Percentiles rank a stretch among this genome's conserved stretches.
Evolutionary conservation across 1,140 invertebrate species (phyloP).

Genomic region (Hypothenemus hampei): DNA sequence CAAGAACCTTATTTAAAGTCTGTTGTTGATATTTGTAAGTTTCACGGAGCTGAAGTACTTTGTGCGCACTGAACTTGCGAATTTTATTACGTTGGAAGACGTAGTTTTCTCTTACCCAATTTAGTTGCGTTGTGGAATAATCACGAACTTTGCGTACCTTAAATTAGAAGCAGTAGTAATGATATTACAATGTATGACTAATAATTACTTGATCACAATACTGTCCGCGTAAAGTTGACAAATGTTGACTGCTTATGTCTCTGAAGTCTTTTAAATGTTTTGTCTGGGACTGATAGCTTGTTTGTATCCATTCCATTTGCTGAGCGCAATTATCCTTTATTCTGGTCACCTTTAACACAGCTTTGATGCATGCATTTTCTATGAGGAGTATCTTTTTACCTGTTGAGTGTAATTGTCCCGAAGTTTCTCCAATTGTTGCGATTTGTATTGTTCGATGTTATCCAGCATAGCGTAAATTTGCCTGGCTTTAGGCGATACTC

Average conservation of each 20-base stretch:
- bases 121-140: slow-evolving; percentile 83
- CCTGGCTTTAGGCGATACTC: slow-evolving; percentile 66
- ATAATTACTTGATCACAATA: slow-evolving; percentile 80
- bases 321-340: slow-evolving; percentile 90
- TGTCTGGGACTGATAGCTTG: slow-evolving; percentile 82
- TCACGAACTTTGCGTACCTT: slow-evolving; percentile 81
- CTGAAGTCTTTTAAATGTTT: slow-evolving; percentile 83
- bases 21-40: slow-evolving; percentile 94
- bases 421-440: slow-evolving; percentile 78
- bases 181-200: background rate
- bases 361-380: background rate
- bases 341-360: slow-evolving; percentile 62
- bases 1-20: slow-evolving; percentile 88
- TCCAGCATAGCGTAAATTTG: slow-evolving; percentile 84
- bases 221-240: slow-evolving; percentile 80
- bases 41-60: slow-evolving; percentile 80
- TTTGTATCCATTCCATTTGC: slow-evolving; percentile 90
- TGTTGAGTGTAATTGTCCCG: slow-evolving; percentile 89
- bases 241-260: slow-evolving; percentile 82
- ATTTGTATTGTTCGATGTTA: slow-evolving; percentile 85
- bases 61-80: slow-evolving; percentile 88
- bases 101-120: slow-evolving; percentile 91
- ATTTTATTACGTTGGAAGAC: slow-evolving; percentile 92
- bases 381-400: slow-evolving; percentile 46
- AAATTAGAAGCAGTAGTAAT: slow-evolving; percentile 20